Evolutionary conservation across 2,113 vertebrate genomes (phyloP).

Genomic region (Megalops atlanticus): DNA sequence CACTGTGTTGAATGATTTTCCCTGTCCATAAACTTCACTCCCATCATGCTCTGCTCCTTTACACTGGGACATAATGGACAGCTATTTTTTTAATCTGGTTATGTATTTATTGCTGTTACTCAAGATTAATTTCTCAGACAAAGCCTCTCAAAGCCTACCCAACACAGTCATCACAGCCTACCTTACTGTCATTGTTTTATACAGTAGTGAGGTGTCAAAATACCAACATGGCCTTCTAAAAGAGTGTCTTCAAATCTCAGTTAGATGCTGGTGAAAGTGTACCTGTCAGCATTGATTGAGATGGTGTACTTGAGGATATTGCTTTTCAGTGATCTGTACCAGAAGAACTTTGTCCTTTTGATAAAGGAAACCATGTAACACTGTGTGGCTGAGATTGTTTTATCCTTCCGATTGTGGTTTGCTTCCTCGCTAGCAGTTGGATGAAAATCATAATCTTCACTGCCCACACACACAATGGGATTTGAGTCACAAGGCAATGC

Average conservation of each 20-base stretch:
- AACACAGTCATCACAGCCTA: too few relatives aligned
- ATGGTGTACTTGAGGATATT: too few relatives aligned
- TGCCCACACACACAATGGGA: neutral
- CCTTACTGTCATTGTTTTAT: neutral
- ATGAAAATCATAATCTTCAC: neutral
- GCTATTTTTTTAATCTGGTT: neutral
- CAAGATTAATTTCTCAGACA: neutral
- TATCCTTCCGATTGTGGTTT: neutral
- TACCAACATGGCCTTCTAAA: neutral
- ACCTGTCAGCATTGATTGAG: neutral
- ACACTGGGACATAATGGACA: neutral
- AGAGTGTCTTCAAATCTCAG: neutral
- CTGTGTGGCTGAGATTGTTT: neutral
- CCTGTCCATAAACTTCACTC: neutral
- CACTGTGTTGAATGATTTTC: neutral
- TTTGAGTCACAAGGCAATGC: neutral
- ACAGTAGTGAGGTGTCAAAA: neutral
- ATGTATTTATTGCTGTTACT: neutral
- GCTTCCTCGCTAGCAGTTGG: neutral
- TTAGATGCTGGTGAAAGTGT: neutral
- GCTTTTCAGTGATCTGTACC: neutral
- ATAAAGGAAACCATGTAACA: neutral
- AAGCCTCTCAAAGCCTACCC: too few relatives aligned
- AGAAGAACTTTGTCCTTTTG: neutral
- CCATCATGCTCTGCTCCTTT: neutral